phyloP scores from a whole-genome alignment of 2,797 vertebrate species.

The Sylvia borin region DNA sequence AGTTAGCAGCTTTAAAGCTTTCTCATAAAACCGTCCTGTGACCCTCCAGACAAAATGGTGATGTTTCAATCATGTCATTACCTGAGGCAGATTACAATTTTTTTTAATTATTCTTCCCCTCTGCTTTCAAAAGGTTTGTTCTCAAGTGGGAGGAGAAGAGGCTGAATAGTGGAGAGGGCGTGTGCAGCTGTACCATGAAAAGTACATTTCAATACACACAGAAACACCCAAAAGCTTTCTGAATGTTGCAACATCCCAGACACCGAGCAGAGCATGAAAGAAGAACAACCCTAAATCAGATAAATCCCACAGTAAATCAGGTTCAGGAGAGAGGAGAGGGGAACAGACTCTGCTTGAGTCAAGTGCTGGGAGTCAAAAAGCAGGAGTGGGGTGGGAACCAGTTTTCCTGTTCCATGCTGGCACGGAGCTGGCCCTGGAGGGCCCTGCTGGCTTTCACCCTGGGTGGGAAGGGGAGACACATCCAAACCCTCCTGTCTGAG shows the following conservation, averaged over 20 bases:
- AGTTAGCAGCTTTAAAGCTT: slow-evolving; percentile 62
- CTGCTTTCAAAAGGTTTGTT: slow-evolving; percentile 58
- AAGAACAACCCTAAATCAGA: slow-evolving; percentile 11
- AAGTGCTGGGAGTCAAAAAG: background rate
- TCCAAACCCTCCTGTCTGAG: background rate
- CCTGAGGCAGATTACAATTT: slow-evolving; percentile 54
- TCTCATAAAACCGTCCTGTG: slow-evolving; percentile 43
- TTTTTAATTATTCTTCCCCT: slow-evolving; percentile 62
- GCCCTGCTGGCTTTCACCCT: background rate
- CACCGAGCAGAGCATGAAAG: background rate
- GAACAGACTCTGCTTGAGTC: background rate
- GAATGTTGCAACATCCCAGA: slow-evolving; percentile 19
- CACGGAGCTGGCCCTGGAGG: background rate
- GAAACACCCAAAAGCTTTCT: slow-evolving; percentile 42
- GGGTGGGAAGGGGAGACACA: background rate
- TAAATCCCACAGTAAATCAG: slow-evolving; percentile 19
- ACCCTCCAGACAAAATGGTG: slow-evolving; percentile 65
- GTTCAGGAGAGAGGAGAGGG: background rate
- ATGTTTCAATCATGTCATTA: slow-evolving; percentile 67
- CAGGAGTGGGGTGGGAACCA: background rate
- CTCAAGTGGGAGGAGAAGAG: slow-evolving; percentile 57
- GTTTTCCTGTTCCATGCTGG: background rate
- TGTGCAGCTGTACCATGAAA: slow-evolving; percentile 41
- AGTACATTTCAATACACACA: slow-evolving; percentile 46
- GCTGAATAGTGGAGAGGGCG: slow-evolving; percentile 29